Evolutionary conservation across 2,797 vertebrate genomes (phyloP).

Genomic region (Micropoecilia bifurca): DNA sequence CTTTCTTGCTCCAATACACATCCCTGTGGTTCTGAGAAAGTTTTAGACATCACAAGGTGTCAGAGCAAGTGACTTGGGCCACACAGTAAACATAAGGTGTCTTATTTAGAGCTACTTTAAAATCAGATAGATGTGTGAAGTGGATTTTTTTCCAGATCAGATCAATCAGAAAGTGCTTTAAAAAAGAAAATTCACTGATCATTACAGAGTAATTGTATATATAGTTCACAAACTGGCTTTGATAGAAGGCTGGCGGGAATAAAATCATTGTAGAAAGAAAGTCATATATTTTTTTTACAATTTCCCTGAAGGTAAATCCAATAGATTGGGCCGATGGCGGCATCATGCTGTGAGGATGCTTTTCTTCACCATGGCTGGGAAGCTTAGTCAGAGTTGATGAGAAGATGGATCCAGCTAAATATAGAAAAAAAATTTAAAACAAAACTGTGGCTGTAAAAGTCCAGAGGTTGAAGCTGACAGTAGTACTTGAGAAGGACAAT

Average conservation of each 20-base stretch:
- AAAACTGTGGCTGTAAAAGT: neutral
- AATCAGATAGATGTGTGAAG: neutral
- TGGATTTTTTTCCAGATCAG: neutral
- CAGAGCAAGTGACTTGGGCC: conserved; percentile 3
- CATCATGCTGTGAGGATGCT: neutral
- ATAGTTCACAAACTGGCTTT: neutral
- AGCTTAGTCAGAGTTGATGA: neutral
- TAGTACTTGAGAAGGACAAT: neutral
- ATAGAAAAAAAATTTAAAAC: neutral
- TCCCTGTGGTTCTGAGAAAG: conserved; percentile 62
- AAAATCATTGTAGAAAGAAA: neutral
- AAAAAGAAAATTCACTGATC: neutral
- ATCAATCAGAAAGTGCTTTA: neutral
- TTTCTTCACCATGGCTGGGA: neutral
- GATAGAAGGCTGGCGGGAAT: neutral
- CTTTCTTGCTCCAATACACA: conserved; percentile 80
- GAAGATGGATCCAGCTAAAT: neutral
- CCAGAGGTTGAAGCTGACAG: neutral
- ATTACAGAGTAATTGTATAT: neutral
- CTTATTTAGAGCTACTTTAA: neutral
- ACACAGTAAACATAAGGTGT: neutral
- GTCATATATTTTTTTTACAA: neutral
- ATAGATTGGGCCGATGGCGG: neutral
- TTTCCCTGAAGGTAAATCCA: too few relatives aligned
- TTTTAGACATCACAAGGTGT: conserved; percentile 49